Base-by-base conservation (phyloP, 2,888 invertebrate species). In the Trachelus troglodyta region DNA sequence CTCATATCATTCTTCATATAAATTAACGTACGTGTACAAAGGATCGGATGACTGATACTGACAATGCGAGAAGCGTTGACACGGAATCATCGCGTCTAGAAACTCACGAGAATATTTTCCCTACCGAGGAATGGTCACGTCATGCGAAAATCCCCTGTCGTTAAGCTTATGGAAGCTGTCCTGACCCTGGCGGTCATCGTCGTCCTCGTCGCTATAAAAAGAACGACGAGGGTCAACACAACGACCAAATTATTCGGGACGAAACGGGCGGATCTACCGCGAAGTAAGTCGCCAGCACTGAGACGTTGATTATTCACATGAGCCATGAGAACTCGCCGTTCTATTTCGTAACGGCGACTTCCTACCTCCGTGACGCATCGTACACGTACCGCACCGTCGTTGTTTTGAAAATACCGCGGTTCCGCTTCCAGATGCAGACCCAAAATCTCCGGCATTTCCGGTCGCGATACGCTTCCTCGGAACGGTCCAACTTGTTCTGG, bases 341-440 rank as follows among this genome's bases (percentile, higher is more conserved):
- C 85, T 30, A 80, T 74, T 12, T 83, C 85, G 77, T 75, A 83
- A 11, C 75, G 74, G n/a, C 77, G 81, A 23, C 86, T 84, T 35
- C 89, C 89, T 12, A 90, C 87, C 56, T 81, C 76, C n/a, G 90
- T 85, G 37, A 85, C 73, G 81, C 90, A 90, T 34, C 84, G 86
- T 34, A 90, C 82, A 69, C 78, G 83, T 11, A 89, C 78, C 11
- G 85, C 85, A 23, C 82, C 83, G 75, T 77, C 76, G 74, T 82
- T 83, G 23, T 80, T 81, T 37, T 71, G 79, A 73, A 89, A 87
- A 75, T 89, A 86, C 23, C 82, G 77, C 4, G 84, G 79, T 12
- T 88, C 88, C 4, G 86, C 83, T 76, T 87, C 86, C 75, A 90
- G 80, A n/a, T 85, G 85, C 15, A 91, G 82, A 1, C 91, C 90